Percentiles rank a stretch among this genome's conserved stretches.
These are phyloP conservation scores for Popillia japonica DNA, from an alignment of 1,140 invertebrate species.

Conservation along the genomic window DNA sequence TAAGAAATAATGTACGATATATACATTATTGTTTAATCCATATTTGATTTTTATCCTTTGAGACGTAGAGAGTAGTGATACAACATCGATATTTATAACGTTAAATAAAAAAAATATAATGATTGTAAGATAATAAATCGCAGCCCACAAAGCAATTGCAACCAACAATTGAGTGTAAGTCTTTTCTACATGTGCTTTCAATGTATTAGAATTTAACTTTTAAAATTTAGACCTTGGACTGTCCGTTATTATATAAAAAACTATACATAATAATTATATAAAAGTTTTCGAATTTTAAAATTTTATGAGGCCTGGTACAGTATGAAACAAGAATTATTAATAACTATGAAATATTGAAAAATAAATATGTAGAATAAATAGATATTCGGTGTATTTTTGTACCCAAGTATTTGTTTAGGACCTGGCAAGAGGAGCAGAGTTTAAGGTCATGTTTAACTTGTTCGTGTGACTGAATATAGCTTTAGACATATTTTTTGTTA, in stretches of 20 bases:
- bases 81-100: conserved; percentile 60
- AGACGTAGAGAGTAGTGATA: conserved; percentile 52
- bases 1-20: conserved; percentile 39
- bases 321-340: conserved; percentile 49
- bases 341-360: conserved; percentile 13
- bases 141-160: conserved; percentile 11
- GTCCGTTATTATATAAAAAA: conserved; percentile 50
- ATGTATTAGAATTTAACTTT: conserved; percentile 58
- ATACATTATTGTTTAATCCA: conserved; percentile 43
- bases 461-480: conserved; percentile 26
- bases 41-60: conserved; percentile 39
- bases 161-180: conserved; percentile 33
- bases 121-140: conserved; percentile 36
- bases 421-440: conserved; percentile 51
- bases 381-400: conserved; percentile 61
- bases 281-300: conserved; percentile 62
- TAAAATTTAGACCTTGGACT: conserved; percentile 59
- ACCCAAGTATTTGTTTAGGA: conserved; percentile 56
- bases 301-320: conserved; percentile 60
- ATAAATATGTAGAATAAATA: conserved; percentile 51
- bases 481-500: conserved; percentile 24
- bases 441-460: conserved; percentile 37
- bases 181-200: conserved; percentile 59
- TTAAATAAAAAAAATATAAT: conserved; percentile 41
- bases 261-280: conserved; percentile 51